Evolutionary conservation across 2,113 vertebrate species (phyloP), one percentile per base, ranked within the genome.

Genomic region (Crotalus helleri): DNA sequence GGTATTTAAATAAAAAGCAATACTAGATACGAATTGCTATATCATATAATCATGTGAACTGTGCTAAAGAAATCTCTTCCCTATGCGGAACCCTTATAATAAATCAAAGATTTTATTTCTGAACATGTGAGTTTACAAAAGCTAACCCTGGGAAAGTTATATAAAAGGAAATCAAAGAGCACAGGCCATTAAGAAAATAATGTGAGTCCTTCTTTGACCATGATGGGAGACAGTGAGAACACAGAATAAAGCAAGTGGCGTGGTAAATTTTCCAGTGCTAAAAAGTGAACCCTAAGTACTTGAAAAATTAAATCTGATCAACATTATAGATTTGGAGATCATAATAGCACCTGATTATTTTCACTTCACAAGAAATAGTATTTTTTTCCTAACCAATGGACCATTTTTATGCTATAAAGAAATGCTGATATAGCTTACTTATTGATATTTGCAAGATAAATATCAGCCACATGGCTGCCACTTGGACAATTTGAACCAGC

Each of bases 401-500:
- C 10, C 54, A 46, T 90, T 61, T 11, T 17, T 11, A 85, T 88
- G 90, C 74, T 57, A 7, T 55, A 74, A 19, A 55, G 26, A 26
- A 93, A 89, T 1, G 92, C 24, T 0, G 15, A 92, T 93, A 93
- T 93, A 94, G 95, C 98, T 96, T 98, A 99, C 99, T 99, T 99
- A 98, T 99, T 99, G 93, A 99, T 98, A 98, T 99, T 99, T 93
- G 99, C 99, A 95, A 99, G 98, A 97, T 99, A 99, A 97, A 99
- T 98, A 87, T 99, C 99, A 9, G 99, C 99, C 93, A 99, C 99
- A 92, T 99, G 99, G 88, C 99, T 98, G 94, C 99, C 99, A 12
- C 98, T 99, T 1, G 99, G 99, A 92, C 99, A 99, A 94, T 98
- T 98, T 95, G 99, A 98, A 54, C 98, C 99, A 92, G 98, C 98